Conservation (phyloP, 2,888 invertebrate genomes). For the Paralinhomoeus sp. region DNA sequence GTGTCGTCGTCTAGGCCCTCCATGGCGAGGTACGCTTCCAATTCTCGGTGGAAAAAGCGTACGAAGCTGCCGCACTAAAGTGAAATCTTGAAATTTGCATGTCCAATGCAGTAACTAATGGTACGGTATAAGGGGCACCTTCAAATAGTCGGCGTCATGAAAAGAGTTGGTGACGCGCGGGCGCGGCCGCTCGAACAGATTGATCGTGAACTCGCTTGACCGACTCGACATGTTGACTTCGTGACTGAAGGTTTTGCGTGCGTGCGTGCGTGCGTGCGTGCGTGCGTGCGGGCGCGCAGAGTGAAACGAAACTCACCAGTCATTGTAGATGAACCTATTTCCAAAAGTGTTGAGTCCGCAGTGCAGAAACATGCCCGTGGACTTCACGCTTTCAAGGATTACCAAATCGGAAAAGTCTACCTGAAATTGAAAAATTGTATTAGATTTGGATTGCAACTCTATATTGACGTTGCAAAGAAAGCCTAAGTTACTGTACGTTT, state of each 20-base stretch:
- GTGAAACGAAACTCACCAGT: background rate
- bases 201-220: constrained; percentile 25
- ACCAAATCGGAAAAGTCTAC: constrained; percentile 26
- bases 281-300: background rate
- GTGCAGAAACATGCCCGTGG: constrained; percentile 24
- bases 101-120: no score
- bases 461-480: no score
- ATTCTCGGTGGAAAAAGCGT: constrained; percentile 26
- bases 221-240: constrained; percentile 26
- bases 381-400: constrained; percentile 26
- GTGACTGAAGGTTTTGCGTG: constrained; percentile 9
- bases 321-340: background rate
- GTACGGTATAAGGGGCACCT: no score
- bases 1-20: constrained; percentile 13
- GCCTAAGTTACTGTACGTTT: no score
- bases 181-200: background rate
- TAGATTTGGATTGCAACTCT: background rate
- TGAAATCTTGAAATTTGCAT: no score
- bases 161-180: no score
- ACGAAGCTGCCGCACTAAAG: constrained; percentile 22
- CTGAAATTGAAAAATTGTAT: constrained; percentile 9
- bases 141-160: no score
- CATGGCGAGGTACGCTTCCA: constrained; percentile 26
- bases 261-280: background rate
- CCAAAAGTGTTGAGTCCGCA: constrained; percentile 7